phyloP scores from a whole-genome alignment of 2,888 invertebrate species.

The Rapana venosa region DNA sequence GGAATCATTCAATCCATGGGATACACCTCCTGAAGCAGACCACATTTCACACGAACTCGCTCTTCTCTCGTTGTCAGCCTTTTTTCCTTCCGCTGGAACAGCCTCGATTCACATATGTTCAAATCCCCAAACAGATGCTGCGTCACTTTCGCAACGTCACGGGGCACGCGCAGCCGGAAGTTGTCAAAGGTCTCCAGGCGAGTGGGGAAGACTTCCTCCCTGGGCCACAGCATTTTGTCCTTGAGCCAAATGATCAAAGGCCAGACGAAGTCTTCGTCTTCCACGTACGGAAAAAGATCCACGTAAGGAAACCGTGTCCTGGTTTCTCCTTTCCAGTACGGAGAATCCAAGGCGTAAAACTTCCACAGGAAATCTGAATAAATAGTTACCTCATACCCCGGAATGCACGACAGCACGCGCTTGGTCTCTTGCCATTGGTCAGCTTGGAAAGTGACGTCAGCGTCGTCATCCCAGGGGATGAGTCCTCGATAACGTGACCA shows the following conservation, averaged over 20 bases:
- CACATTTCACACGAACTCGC: conserved; percentile 44
- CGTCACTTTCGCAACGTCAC: conserved; percentile 22
- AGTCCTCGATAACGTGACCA: conserved; percentile 47
- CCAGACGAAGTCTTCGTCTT: conserved; percentile 49
- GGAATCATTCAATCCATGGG: conserved; percentile 24
- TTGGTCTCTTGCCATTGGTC: conserved; percentile 46
- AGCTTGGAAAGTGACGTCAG: conserved; percentile 46
- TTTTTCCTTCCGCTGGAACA: conserved; percentile 47
- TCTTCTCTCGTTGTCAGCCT: conserved; percentile 32
- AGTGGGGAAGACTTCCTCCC: conserved; percentile 35
- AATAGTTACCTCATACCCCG: conserved; percentile 43
- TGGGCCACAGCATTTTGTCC: conserved; percentile 42
- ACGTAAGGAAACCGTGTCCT: conserved; percentile 48
- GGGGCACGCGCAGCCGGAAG: conserved; percentile 32
- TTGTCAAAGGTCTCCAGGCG: conserved; percentile 32
- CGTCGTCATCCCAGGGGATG: conserved; percentile 51
- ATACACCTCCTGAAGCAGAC: conserved; percentile 37
- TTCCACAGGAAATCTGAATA: conserved; percentile 53
- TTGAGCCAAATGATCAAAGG: conserved; percentile 52
- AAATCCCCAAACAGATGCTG: conserved; percentile 38
- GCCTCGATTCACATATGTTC: conserved; percentile 45
- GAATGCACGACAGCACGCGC: conserved; percentile 50
- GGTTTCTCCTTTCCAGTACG: conserved; percentile 46
- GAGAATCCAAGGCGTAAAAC: conserved; percentile 43
- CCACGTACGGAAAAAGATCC: conserved; percentile 48